phyloP scores from a whole-genome alignment of 2,797 vertebrate genomes.

The Oreortyx pictus region DNA sequence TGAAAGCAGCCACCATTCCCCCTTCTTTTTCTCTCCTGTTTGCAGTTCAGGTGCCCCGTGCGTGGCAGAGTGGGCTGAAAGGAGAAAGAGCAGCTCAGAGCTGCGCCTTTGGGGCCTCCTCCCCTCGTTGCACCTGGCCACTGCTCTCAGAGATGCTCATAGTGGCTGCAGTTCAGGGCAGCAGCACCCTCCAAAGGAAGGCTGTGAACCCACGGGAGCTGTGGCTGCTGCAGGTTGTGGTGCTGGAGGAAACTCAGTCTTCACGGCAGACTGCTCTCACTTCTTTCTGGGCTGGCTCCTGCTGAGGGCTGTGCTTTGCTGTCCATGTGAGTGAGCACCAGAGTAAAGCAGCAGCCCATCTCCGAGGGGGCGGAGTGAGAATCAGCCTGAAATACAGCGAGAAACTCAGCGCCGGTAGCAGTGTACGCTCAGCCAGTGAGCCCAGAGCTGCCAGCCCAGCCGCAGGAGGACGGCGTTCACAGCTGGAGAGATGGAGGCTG shows the following conservation, averaged over 20 bases:
- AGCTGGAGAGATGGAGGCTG: not conserved
- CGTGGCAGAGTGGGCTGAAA: not conserved
- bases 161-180: not conserved
- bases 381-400: not conserved
- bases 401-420: not conserved
- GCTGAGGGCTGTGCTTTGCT: not conserved
- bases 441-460: not conserved
- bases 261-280: not conserved
- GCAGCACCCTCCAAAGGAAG: not conserved
- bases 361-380: not conserved
- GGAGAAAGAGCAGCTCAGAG: not conserved
- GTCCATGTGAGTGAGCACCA: fast-evolving
- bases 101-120: not conserved
- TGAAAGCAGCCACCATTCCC: not conserved
- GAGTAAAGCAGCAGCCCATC: not conserved
- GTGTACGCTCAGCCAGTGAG: not conserved
- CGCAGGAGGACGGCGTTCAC: not conserved
- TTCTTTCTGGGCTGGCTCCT: not conserved
- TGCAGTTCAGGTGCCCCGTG: fast-evolving
- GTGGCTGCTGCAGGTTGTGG: not conserved
- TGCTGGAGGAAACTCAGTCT: not conserved
- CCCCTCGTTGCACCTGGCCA: not conserved
- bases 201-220: not conserved
- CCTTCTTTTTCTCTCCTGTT: not conserved
- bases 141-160: not conserved